Conservation (phyloP, 2,888 invertebrate genomes). For the Galeruca laticollis region DNA sequence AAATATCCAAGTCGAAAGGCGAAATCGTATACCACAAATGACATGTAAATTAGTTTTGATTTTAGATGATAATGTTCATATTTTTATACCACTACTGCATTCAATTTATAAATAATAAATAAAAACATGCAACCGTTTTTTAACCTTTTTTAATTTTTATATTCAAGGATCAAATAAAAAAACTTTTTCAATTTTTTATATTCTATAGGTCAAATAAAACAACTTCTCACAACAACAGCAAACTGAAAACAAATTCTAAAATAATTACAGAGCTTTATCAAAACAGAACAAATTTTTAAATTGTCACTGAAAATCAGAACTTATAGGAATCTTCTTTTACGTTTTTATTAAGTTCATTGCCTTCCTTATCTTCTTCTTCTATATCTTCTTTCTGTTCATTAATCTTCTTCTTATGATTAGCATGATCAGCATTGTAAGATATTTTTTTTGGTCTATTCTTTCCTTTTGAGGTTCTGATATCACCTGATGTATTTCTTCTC, state of each 20-base stretch:
- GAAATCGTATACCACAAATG: neutral
- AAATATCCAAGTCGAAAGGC: neutral
- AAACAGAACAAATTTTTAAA: slow-evolving; percentile 10
- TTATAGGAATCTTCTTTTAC: too few relatives aligned
- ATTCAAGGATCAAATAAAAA: too few relatives aligned
- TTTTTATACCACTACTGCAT: too few relatives aligned
- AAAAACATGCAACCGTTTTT: neutral
- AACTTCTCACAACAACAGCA: too few relatives aligned
- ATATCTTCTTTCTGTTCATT: slow-evolving; percentile 17
- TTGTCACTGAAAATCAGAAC: too few relatives aligned
- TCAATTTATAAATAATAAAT: neutral
- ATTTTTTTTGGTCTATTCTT: too few relatives aligned
- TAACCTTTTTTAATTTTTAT: too few relatives aligned
- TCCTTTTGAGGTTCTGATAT: too few relatives aligned
- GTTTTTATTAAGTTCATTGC: slow-evolving; percentile 16
- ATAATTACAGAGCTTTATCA: slow-evolving; percentile 8
- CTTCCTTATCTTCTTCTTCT: slow-evolving; percentile 14
- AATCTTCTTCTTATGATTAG: slow-evolving; percentile 9
- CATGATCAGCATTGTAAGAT: slow-evolving; percentile 13
- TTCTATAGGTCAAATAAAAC: too few relatives aligned
- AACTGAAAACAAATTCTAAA: slow-evolving; percentile 28
- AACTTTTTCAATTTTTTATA: too few relatives aligned
- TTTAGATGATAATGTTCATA: neutral
- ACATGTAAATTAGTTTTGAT: neutral
- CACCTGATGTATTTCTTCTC: too few relatives aligned